phyloP scores from a whole-genome alignment of 2,888 invertebrate species.

The Boloria selene region DNA sequence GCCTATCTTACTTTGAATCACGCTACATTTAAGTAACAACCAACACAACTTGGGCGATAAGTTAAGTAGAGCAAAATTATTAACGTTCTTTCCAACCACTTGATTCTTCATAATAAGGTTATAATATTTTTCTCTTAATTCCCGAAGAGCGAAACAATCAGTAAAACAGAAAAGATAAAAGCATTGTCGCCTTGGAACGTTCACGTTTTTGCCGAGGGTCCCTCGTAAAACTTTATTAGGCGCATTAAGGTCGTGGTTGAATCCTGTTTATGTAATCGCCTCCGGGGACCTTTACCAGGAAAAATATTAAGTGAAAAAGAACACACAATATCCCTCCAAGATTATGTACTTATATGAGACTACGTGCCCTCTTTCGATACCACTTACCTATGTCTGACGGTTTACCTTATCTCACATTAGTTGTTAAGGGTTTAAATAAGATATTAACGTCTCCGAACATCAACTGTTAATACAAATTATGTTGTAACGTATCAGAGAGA shows the following conservation, averaged over 20 bases:
- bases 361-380: slow-evolving; percentile 27
- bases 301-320: slow-evolving; percentile 81
- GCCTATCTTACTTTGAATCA: too few relatives aligned
- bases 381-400: slow-evolving; percentile 13
- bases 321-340: slow-evolving; percentile 48
- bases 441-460: too few relatives aligned
- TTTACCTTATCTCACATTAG: slow-evolving; percentile 2
- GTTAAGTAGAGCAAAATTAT: slow-evolving; percentile 5
- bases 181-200: slow-evolving; percentile 80
- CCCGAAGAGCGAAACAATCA: slow-evolving; percentile 68
- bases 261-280: slow-evolving; percentile 83
- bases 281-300: slow-evolving; percentile 76
- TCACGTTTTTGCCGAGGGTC: slow-evolving; percentile 79
- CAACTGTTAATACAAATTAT: too few relatives aligned
- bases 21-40: too few relatives aligned
- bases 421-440: too few relatives aligned
- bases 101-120: slow-evolving; percentile 30
- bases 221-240: slow-evolving; percentile 81
- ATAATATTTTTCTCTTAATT: slow-evolving; percentile 60
- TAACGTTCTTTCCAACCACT: not conserved
- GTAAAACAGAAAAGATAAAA: slow-evolving; percentile 80
- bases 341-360: slow-evolving; percentile 30
- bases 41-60: slow-evolving; percentile 6
- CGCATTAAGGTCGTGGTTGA: slow-evolving; percentile 81
- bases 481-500: too few relatives aligned